Conservation (phyloP, 2,113 vertebrate genomes). For the Vidua chalybeata region DNA sequence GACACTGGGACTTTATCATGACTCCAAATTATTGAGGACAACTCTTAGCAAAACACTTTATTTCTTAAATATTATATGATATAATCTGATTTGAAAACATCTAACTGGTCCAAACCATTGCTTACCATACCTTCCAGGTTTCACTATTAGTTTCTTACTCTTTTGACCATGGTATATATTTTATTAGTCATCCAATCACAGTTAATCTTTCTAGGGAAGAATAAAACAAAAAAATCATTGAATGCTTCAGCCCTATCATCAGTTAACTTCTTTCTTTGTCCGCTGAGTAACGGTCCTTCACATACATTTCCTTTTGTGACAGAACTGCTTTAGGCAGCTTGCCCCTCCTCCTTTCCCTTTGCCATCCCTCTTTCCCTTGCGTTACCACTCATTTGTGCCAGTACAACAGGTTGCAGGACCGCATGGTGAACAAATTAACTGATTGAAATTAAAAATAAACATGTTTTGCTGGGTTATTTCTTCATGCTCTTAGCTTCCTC, state of each 20-base stretch:
- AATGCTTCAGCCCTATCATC: background rate
- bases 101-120: background rate
- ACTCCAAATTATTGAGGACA: background rate
- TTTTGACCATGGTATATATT: background rate
- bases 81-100: background rate
- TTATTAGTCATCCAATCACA: background rate
- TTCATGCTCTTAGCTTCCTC: background rate
- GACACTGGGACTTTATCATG: background rate
- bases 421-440: conserved; percentile 28
- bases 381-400: background rate
- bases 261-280: background rate
- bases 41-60: background rate
- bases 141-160: background rate
- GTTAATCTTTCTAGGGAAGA: background rate
- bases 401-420: conserved; percentile 24
- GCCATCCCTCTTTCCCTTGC: background rate
- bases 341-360: background rate
- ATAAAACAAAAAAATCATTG: background rate
- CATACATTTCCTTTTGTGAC: background rate
- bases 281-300: background rate
- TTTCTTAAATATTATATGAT: background rate
- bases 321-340: background rate
- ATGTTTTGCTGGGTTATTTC: conserved; percentile 39
- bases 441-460: conserved; percentile 52
- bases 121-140: background rate